These are phyloP conservation scores for Oryzias javanicus DNA, from an alignment of 2,113 vertebrate species.

Conservation along the genomic window DNA sequence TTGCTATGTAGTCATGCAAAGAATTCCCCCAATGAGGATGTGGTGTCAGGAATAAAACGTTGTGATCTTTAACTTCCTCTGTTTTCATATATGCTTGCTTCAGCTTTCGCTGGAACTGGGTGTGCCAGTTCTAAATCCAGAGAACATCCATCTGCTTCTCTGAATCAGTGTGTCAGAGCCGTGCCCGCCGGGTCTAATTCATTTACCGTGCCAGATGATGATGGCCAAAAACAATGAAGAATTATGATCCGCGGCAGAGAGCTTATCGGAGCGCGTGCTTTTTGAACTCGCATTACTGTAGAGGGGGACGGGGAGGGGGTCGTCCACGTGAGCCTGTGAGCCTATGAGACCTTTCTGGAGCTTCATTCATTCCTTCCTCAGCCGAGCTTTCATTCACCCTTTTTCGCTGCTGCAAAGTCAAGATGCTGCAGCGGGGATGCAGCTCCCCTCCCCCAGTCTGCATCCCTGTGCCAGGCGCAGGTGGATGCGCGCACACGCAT, in stretches of 20 bases:
- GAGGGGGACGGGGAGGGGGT: not conserved
- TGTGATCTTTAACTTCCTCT: not conserved
- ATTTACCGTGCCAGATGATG: conserved; percentile 14
- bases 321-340: conserved; percentile 32
- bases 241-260: conserved; percentile 23
- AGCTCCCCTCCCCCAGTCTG: conserved; percentile 35
- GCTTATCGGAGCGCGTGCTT: conserved; percentile 30
- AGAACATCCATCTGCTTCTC: conserved; percentile 12
- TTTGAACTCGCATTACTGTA: conserved; percentile 23
- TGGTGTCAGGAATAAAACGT: not conserved
- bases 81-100: not conserved
- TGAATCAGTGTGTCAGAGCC: conserved; percentile 43
- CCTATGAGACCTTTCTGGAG: conserved; percentile 26
- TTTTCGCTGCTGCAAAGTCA: conserved; percentile 59
- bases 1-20: not conserved
- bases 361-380: conserved; percentile 61
- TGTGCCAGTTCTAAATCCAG: conserved; percentile 22
- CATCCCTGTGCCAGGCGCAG: conserved; percentile 13
- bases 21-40: not conserved
- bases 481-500: conserved; percentile 13
- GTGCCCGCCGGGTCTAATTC: conserved; percentile 36
- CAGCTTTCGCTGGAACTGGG: conserved; percentile 1
- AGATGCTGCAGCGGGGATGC: conserved; percentile 27
- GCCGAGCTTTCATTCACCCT: conserved; percentile 49
- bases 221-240: conserved; percentile 37